Evolutionary conservation across 35 echinoderm and acorn worm species (phyloP), one percentile per base, ranked within the genome.

Genomic region (Antedon bifida): DNA sequence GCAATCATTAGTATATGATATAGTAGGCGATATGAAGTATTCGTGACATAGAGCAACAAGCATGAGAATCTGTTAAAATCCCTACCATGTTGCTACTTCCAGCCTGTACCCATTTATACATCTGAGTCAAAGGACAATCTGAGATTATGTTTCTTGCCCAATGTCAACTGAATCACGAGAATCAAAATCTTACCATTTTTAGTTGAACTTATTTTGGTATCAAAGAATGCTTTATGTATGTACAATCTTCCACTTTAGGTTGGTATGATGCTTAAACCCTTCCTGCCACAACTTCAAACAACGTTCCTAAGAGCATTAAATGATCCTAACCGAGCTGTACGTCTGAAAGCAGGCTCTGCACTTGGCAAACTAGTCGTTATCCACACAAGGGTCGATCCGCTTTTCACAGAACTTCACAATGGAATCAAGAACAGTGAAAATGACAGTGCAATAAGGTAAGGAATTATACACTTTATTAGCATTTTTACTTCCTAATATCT

Each of bases 211-310:
- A n/a, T n/a, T n/a, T n/a, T n/a, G n/a, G n/a, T n/a, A n/a, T 42
- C 38, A 42, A 7, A 4, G 14, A 42, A 42, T 4, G 38, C 38
- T 42, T 42, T 14, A 42, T 7, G 38, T 14, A 4, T 42, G 14
- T 42, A 42, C 38, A 14, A 42, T 7, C 38, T 42, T 42, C 42
- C 12, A 39, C 30, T 2, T 32, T 75, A 99, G 95, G 95, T 99
- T 64, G 95, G 95, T 78, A 88, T 92, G 35, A 83, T 92, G 26
- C 86, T 99, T 34, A 99, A 99, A 83, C 87, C 95, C 0, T 99
- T 99, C 88, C 84, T 99, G 74, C 95, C 95, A 23, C 95, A 99
- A 81, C 86, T 99, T n/a, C 95, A 99, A 74, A 93, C 90, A 45
- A 99, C 95, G 31, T 99, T 93, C 83, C 79, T 90, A 36, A 81